phyloP scores from a whole-genome alignment of 2,888 invertebrate genomes.

The Clivina fossor region DNA sequence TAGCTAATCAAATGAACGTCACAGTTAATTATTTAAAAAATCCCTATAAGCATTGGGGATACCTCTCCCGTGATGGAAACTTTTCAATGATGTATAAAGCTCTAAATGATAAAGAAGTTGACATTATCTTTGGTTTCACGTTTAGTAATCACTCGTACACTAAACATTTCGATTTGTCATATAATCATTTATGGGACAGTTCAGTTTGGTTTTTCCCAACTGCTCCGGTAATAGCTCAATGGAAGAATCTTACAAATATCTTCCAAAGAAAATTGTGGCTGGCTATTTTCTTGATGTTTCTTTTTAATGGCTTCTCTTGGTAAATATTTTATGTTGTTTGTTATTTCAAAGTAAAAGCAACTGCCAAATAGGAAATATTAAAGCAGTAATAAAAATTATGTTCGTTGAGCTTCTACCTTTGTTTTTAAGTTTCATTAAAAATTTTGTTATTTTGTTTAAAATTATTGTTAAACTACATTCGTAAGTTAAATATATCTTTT shows the following conservation, averaged over 20 bases:
- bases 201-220: constrained; percentile 13
- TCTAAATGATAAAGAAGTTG: background rate
- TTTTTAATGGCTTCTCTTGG: constrained; percentile 7
- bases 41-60: constrained; percentile 16
- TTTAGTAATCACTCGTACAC: background rate
- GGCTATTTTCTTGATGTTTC: background rate
- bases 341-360: no score
- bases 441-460: no score
- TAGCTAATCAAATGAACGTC: background rate
- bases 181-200: constrained; percentile 1
- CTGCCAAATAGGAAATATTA: no score
- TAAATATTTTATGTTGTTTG: no score
- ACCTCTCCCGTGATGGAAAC: constrained; percentile 5
- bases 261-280: constrained; percentile 12
- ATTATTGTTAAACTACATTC: no score
- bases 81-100: constrained; percentile 12
- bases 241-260: constrained; percentile 6
- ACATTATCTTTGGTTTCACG: constrained; percentile 13
- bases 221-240: constrained; percentile 1
- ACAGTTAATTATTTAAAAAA: constrained; percentile 2
- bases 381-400: no score
- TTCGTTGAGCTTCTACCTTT: no score
- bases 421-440: no score
- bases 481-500: no score
- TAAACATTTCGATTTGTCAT: background rate